Evolutionary conservation across 2,113 vertebrate genomes (phyloP), one percentile per base, ranked within the genome.

Genomic region (Nerophis ophidion): DNA sequence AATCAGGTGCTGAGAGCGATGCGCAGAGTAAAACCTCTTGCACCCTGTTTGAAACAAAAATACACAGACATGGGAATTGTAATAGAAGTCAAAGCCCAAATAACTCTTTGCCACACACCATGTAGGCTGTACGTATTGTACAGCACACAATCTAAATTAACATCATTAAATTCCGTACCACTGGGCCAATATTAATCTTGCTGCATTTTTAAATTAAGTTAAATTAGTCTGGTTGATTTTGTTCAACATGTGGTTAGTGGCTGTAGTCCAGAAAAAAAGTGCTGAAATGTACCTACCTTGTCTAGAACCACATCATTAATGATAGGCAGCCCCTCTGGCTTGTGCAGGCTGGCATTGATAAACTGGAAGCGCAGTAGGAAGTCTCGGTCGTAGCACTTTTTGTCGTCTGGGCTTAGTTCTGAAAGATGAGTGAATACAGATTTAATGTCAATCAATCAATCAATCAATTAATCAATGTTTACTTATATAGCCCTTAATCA

Each of bases 351-450:
- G 64, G 92, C 95, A 8, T 90, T 87, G 57, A 88, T 93, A 71
- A 94, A 99, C 84, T 97, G 96, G 87, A 95, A 97, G 50, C 93
- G 88, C 63, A 98, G 90, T 16, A 98, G 86, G 81, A 98, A 98
- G 56, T 95, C 94, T 0, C 96, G 88, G 75, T 99, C 96, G 0
- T 99, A 99, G 17, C 87, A 79, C 71, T 98, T 99, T 85, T 98
- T 99, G 42, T 95, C 94, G 60, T 98, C 95, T 0, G 93, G 93
- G 68, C 96, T 91, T 45, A 97, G 86, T 69, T 97, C 96, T 99
- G 75, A 9, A 44, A 65, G 47, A 46, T 83, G 83, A 38, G 19
- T n/a, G 26, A 60, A 48, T 6, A 8, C 9, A 51, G 11, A 51
- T 48, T 64, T 17, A 44, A 58, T 40, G 26, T 26, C 26, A 26